Evolutionary conservation across 1,140 invertebrate genomes (phyloP).

Genomic region (Drosophila guanche): DNA sequence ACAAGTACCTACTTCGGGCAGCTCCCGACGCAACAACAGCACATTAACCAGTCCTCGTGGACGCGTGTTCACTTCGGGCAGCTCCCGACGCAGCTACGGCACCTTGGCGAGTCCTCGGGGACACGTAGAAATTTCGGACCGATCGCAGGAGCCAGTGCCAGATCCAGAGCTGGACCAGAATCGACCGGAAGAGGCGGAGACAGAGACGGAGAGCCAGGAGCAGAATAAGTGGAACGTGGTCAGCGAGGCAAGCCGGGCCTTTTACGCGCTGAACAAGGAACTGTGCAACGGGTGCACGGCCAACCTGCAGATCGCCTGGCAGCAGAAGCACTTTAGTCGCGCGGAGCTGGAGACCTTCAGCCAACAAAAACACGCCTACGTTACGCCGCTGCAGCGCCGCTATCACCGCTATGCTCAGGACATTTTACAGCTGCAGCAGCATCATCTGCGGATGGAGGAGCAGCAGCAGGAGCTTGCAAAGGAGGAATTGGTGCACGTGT

Average conservation of each 20-base stretch:
- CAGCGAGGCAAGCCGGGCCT: slow-evolving; percentile 11
- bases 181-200: not conserved
- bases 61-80: too few species aligned
- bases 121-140: not conserved
- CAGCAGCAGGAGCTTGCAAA: not conserved
- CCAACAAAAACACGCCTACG: slow-evolving; percentile 45
- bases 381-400: slow-evolving; percentile 51
- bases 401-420: slow-evolving; percentile 64
- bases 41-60: too few species aligned
- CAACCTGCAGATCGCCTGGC: slow-evolving; percentile 66
- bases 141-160: not conserved
- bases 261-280: slow-evolving; percentile 45
- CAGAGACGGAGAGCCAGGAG: not conserved
- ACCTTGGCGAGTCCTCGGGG: not conserved
- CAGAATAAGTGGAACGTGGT: slow-evolving; percentile 6
- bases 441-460: slow-evolving; percentile 16
- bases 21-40: too few species aligned
- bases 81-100: too few species aligned
- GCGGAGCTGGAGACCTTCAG: slow-evolving; percentile 55
- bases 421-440: slow-evolving; percentile 33
- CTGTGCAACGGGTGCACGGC: slow-evolving; percentile 55
- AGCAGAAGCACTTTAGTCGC: slow-evolving; percentile 72
- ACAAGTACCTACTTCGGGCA: too few species aligned
- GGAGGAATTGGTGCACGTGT: slow-evolving; percentile 15
- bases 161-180: not conserved